phyloP scores from a whole-genome alignment of 2,113 vertebrate genomes.

The Epinephelus cyanopodus region DNA sequence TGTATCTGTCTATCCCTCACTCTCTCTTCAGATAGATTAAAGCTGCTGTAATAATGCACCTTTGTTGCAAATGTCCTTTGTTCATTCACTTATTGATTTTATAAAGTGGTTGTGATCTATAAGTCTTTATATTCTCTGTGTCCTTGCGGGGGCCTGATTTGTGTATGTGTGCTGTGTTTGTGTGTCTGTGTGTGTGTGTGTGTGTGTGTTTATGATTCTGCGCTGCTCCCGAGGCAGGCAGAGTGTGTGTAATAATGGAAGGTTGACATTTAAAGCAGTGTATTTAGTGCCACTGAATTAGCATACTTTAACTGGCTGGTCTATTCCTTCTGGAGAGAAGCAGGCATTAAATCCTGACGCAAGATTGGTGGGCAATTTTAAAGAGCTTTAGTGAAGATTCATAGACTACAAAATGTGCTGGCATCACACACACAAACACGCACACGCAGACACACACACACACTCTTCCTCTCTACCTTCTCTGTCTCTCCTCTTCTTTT shows the following conservation, averaged over 20 bases:
- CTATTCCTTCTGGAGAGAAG: constrained; percentile 68
- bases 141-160: constrained; percentile 49
- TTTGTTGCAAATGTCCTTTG: constrained; percentile 62
- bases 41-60: constrained; percentile 47
- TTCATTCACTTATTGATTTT: constrained; percentile 68
- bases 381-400: constrained; percentile 78
- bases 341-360: constrained; percentile 76
- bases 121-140: constrained; percentile 56
- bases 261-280: constrained; percentile 83
- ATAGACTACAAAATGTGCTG: constrained; percentile 72
- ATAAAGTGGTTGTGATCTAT: constrained; percentile 75
- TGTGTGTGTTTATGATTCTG: constrained; percentile 48
- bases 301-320: constrained; percentile 81
- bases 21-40: constrained; percentile 26
- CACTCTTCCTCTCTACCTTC: constrained; percentile 28
- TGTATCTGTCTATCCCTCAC: background rate
- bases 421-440: constrained; percentile 46
- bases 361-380: constrained; percentile 79
- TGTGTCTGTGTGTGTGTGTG: constrained; percentile 13
- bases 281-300: constrained; percentile 82
- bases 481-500: constrained; percentile 36
- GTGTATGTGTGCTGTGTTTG: background rate
- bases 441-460: constrained; percentile 29
- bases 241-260: constrained; percentile 74
- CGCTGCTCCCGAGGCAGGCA: constrained; percentile 30